phyloP scores from a whole-genome alignment of 2,113 vertebrate species.

The Nyctibius bracteatus region DNA sequence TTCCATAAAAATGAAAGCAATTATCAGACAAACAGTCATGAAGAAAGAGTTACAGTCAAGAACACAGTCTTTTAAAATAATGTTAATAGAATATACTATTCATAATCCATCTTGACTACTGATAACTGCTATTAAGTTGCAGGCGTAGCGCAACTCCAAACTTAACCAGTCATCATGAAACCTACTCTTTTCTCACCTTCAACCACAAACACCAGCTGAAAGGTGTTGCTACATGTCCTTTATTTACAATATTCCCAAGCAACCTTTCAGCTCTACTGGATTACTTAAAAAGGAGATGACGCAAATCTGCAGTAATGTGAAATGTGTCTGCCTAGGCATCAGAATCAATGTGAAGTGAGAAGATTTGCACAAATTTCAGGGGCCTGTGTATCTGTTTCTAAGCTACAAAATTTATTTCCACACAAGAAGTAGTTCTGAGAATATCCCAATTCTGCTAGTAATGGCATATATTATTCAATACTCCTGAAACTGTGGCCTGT shows the following conservation, averaged over 20 bases:
- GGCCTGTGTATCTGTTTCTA: not conserved
- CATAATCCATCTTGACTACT: not conserved
- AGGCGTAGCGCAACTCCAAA: not conserved
- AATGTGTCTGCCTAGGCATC: not conserved
- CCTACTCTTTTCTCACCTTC: not conserved
- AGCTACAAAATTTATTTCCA: not conserved
- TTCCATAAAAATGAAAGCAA: not conserved
- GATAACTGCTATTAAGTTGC: not conserved
- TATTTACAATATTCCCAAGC: not conserved
- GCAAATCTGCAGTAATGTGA: not conserved
- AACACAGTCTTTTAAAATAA: not conserved
- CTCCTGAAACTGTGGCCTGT: not conserved
- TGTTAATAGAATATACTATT: not conserved
- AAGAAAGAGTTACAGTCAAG: not conserved
- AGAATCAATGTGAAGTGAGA: not conserved
- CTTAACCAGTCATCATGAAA: not conserved
- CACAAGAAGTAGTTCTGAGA: not conserved
- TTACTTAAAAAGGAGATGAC: not conserved
- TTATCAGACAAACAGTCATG: not conserved
- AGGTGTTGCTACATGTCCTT: not conserved
- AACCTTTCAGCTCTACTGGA: not conserved
- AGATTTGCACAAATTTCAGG: not conserved
- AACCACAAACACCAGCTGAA: not conserved
- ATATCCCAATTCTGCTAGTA: not conserved
- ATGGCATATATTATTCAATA: not conserved